Conservation (phyloP, 1,140 invertebrate genomes). For the Rhysida immarginata region DNA sequence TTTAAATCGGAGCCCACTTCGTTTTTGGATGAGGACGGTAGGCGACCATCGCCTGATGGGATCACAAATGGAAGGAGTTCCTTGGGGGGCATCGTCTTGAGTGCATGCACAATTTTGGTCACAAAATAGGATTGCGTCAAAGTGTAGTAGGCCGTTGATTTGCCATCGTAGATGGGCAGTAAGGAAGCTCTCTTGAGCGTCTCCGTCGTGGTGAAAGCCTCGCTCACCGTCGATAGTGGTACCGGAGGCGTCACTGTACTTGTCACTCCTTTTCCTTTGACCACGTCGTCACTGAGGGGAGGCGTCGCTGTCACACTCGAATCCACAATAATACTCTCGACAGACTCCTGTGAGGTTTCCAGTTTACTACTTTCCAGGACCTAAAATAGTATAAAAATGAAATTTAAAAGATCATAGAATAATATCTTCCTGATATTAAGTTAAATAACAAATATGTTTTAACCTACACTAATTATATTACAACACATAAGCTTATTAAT, state of each 20-base stretch:
- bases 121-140: slow-evolving; percentile 75
- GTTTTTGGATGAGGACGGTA: no score
- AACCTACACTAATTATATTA: no score
- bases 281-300: not conserved
- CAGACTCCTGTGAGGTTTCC: not conserved
- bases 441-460: no score
- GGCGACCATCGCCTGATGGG: slow-evolving; percentile 54
- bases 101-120: slow-evolving; percentile 65
- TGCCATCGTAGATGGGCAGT: slow-evolving; percentile 42
- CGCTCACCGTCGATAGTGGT: slow-evolving; percentile 60
- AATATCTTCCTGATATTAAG: no score
- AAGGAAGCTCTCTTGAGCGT: slow-evolving; percentile 71
- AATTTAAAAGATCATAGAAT: no score
- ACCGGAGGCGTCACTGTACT: not conserved
- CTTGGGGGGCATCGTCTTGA: slow-evolving; percentile 70
- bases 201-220: slow-evolving; percentile 77
- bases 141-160: slow-evolving; percentile 37
- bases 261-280: no score
- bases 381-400: no score
- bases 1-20: slow-evolving; percentile 1
- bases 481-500: no score
- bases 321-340: not conserved
- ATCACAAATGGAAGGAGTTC: slow-evolving; percentile 56
- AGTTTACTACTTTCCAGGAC: no score
- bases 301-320: slow-evolving; percentile 6